Evolutionary conservation across 2,888 invertebrate species (phyloP).

Genomic region (Melinopterus prodromus): DNA sequence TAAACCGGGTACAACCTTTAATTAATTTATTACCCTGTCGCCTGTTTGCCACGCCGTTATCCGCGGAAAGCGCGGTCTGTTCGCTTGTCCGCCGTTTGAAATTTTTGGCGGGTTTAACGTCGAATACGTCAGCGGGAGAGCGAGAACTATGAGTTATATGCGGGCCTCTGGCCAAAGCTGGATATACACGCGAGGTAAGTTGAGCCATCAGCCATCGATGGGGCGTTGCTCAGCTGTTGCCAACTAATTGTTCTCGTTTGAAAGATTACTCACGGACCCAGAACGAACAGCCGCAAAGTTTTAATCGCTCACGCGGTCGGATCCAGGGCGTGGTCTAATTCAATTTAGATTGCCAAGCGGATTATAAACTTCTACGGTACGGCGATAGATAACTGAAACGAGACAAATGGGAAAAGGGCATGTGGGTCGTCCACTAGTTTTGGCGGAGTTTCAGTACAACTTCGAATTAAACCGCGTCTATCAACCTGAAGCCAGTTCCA

Average conservation of each 20-base stretch:
- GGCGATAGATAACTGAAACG: not conserved
- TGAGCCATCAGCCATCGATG: not conserved
- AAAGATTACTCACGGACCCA: slow-evolving; percentile 4
- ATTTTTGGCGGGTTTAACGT: not conserved
- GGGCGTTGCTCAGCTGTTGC: not conserved
- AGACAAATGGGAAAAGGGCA: not conserved
- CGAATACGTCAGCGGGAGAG: not conserved
- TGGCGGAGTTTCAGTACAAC: not conserved
- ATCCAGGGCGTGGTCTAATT: not conserved
- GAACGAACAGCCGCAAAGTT: not conserved
- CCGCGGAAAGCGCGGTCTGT: too few species aligned
- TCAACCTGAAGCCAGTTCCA: not conserved
- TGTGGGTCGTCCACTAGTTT: not conserved
- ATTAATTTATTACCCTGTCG: slow-evolving; percentile 4
- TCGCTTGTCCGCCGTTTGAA: not conserved
- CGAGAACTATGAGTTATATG: not conserved
- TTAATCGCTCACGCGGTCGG: not conserved
- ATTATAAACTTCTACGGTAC: not conserved
- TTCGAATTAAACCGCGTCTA: not conserved
- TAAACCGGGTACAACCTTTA: not conserved
- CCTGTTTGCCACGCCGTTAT: not conserved
- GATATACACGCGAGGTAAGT: not conserved
- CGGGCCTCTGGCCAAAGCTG: not conserved
- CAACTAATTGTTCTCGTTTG: not conserved
- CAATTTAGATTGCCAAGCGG: not conserved